phyloP scores from a whole-genome alignment of 2,888 invertebrate species.

The Uloborus plumipes region DNA sequence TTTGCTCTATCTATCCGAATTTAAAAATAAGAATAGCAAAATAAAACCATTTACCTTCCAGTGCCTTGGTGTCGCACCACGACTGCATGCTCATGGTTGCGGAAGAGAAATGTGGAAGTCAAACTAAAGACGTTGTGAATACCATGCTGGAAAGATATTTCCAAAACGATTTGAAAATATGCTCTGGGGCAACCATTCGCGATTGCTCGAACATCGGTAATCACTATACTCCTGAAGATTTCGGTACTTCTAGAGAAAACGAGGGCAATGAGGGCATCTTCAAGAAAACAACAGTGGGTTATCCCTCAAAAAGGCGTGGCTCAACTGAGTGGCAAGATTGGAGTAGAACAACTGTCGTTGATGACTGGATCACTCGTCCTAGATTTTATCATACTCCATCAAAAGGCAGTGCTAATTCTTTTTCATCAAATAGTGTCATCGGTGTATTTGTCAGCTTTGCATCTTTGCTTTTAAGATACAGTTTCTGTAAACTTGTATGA shows the following conservation, averaged over 20 bases:
- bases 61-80: constrained; percentile 20
- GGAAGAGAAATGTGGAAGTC: constrained; percentile 10
- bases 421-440: too few relatives aligned
- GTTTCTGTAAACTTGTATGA: too few relatives aligned
- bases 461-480: too few relatives aligned
- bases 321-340: background rate
- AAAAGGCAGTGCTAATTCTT: too few relatives aligned
- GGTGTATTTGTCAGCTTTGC: too few relatives aligned
- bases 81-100: constrained; percentile 21
- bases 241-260: background rate
- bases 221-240: background rate
- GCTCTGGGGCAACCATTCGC: background rate
- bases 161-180: background rate
- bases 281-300: background rate
- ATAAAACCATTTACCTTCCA: background rate
- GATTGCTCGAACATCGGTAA: background rate
- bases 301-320: background rate
- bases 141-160: constrained; percentile 12
- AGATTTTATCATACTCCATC: too few relatives aligned
- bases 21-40: too few relatives aligned
- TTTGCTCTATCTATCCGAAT: too few relatives aligned
- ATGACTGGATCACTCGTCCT: background rate
- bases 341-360: background rate
- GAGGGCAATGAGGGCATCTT: too few relatives aligned
- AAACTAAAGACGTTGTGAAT: constrained; percentile 7